A percentile compares a stretch with the other conserved stretches of the same genome.
Evolutionary conservation across 2,113 vertebrate species (phyloP).

Genomic region (Scartelaos histophorus): DNA sequence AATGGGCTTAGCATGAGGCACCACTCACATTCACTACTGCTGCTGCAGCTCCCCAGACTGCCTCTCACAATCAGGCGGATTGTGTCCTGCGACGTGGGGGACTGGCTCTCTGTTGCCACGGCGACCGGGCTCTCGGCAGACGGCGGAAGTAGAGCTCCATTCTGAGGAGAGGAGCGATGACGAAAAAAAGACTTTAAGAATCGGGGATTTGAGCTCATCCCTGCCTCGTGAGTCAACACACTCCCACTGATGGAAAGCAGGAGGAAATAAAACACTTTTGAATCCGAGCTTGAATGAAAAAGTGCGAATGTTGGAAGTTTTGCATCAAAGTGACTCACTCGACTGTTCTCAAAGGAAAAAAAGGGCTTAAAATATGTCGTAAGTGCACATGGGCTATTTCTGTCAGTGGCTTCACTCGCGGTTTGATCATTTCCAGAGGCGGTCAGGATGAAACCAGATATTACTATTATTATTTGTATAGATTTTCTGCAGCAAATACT

Average conservation of each 20-base stretch:
- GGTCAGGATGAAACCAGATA: too few species aligned
- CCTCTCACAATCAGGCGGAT: conserved; percentile 97
- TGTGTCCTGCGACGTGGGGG: conserved; percentile 84
- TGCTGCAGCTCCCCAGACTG: conserved; percentile 96
- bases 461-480: too few species aligned
- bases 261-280: conserved; percentile 50
- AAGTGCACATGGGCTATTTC: background rate
- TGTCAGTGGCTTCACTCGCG: background rate
- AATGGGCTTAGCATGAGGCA: conserved; percentile 42
- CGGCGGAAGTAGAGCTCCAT: conserved; percentile 81
- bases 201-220: conserved; percentile 44
- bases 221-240: conserved; percentile 58
- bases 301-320: conserved; percentile 30
- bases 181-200: conserved; percentile 42
- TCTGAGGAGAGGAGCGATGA: conserved; percentile 78
- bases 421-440: too few species aligned
- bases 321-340: conserved; percentile 40
- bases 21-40: conserved; percentile 92
- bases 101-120: conserved; percentile 79
- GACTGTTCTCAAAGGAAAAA: conserved; percentile 22
- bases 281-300: conserved; percentile 27
- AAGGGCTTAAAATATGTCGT: background rate
- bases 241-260: conserved; percentile 47
- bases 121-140: conserved; percentile 78
- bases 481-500: too few species aligned